Conservation (phyloP, 2,888 invertebrate genomes). For the Pocota personata region DNA sequence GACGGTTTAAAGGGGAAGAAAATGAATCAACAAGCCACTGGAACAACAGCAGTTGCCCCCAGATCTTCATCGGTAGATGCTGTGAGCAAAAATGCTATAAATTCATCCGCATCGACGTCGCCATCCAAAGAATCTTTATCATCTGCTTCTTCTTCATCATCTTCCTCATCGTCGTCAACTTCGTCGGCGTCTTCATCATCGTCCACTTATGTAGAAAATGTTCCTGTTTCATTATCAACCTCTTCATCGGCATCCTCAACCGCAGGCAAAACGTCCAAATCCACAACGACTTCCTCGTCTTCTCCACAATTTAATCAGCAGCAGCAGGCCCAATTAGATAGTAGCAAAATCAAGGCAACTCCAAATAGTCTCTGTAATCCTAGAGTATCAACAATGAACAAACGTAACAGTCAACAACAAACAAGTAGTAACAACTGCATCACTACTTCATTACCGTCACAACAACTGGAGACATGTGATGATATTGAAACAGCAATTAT, state of each 20-base stretch:
- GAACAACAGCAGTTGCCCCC: conserved; percentile 43
- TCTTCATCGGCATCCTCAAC: not conserved
- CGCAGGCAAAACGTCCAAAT: conserved; percentile 57
- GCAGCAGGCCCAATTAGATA: conserved; percentile 61
- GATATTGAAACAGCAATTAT: conserved; percentile 81
- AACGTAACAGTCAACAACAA: conserved; percentile 70
- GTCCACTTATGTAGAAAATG: conserved; percentile 59
- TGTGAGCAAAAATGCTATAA: conserved; percentile 11
- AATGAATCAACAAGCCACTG: conserved; percentile 50
- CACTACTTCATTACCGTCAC: conserved; percentile 59
- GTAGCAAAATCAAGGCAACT: conserved; percentile 41
- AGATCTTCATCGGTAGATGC: conserved; percentile 50
- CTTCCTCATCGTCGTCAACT: conserved; percentile 37
- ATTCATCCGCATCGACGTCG: conserved; percentile 53
- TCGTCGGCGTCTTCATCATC: conserved; percentile 50
- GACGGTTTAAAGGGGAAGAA: conserved; percentile 28
- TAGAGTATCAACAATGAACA: conserved; percentile 72
- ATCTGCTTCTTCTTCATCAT: conserved; percentile 49
- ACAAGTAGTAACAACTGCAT: conserved; percentile 43
- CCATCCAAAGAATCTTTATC: conserved; percentile 67
- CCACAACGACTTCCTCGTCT: conserved; percentile 32
- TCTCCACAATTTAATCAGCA: conserved; percentile 48
- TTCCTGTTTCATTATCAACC: conserved; percentile 35
- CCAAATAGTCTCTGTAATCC: conserved; percentile 72
- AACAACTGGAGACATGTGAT: conserved; percentile 81